Evolutionary conservation across 2,797 vertebrate species (phyloP).

Genomic region (Galaxias olidus): DNA sequence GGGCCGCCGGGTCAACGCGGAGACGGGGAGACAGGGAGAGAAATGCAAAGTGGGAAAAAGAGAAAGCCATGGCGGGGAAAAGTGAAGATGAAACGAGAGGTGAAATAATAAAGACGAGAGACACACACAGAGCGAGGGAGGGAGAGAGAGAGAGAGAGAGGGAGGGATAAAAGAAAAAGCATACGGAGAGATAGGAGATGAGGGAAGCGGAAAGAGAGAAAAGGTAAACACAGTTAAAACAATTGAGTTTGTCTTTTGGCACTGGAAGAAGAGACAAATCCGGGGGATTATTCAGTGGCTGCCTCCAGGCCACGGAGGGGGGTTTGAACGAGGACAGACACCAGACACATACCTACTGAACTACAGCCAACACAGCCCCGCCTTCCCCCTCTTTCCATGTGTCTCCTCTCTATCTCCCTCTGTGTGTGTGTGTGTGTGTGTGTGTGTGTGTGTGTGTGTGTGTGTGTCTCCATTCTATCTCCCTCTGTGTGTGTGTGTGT

Average conservation of each 20-base stretch:
- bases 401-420: conserved; percentile 16
- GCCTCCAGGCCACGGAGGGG: conserved; percentile 50
- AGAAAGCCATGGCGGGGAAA: neutral
- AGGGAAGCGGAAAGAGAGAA: conserved; percentile 11
- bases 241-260: conserved; percentile 4
- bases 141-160: neutral
- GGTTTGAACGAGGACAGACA: conserved; percentile 53
- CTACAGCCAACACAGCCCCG: conserved; percentile 23
- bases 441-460: neutral
- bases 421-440: neutral
- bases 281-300: conserved; percentile 59
- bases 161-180: neutral
- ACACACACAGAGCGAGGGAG: neutral
- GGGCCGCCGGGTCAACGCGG: neutral
- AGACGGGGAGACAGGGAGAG: conserved; percentile 9
- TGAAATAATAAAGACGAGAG: conserved; percentile 11
- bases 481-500: too few relatives aligned
- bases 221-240: conserved; percentile 4
- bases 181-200: neutral
- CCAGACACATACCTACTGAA: conserved; percentile 39
- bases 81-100: conserved; percentile 1
- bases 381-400: neutral
- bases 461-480: too few relatives aligned
- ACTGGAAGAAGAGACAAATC: conserved; percentile 49
- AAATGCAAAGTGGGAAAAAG: conserved; percentile 1